Percentiles rank a stretch among this genome's conserved stretches.
Conservation (phyloP, 2,113 vertebrate genomes). For the Cariama cristata region DNA sequence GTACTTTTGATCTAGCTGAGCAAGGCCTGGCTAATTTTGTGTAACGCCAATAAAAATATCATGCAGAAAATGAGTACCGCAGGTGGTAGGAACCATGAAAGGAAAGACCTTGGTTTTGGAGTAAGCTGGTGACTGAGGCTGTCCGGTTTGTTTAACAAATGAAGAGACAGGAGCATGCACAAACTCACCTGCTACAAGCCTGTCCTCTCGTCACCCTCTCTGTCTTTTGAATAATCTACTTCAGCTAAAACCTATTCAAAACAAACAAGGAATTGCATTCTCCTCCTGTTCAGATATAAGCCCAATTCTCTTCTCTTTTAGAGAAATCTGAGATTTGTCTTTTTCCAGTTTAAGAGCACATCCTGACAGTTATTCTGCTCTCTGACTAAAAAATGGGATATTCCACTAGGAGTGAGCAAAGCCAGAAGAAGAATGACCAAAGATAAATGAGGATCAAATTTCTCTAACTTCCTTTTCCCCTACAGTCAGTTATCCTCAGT, state of each 20-base stretch:
- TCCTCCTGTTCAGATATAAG: background rate
- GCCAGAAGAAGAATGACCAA: constrained; percentile 21
- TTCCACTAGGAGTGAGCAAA: constrained; percentile 2
- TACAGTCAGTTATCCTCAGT: background rate
- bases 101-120: background rate
- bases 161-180: background rate
- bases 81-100: background rate
- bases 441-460: background rate
- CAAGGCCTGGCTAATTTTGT: background rate
- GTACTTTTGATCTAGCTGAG: background rate
- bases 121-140: background rate
- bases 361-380: background rate
- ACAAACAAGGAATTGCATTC: background rate
- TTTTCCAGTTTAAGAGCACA: constrained; percentile 5
- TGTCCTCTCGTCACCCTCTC: background rate
- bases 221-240: background rate
- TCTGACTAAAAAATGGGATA: background rate
- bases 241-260: background rate
- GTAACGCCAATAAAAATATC: background rate
- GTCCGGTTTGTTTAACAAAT: background rate
- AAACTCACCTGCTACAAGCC: constrained; percentile 51
- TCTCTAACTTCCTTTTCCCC: background rate
- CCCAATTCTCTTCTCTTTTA: background rate
- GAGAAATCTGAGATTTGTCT: constrained; percentile 25
- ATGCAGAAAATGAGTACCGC: background rate